Percentiles rank a stretch among this genome's conserved stretches.
These are phyloP conservation scores for Hipposideros larvatus DNA, from an alignment of 2,797 vertebrate genomes.

Conservation along the genomic window DNA sequence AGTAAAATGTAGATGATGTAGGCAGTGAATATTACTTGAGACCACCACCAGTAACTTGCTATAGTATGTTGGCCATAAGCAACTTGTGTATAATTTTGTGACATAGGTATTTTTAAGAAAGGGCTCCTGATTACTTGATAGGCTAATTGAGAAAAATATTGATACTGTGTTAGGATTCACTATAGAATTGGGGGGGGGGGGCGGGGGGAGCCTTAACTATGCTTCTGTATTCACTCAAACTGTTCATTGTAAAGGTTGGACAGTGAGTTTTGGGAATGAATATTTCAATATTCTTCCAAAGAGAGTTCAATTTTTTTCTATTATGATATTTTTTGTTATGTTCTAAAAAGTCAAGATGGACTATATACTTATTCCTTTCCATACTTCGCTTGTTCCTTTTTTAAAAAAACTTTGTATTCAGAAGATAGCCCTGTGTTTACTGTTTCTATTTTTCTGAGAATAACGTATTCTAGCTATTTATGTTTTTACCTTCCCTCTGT, in stretches of 20 bases:
- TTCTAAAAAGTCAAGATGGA: slow-evolving; percentile 17
- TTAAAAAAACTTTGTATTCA: neutral
- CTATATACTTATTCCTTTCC: neutral
- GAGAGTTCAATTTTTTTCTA: slow-evolving; percentile 32
- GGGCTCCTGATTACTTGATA: slow-evolving; percentile 28
- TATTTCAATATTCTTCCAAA: slow-evolving; percentile 66
- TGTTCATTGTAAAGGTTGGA: slow-evolving; percentile 48
- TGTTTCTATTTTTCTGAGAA: slow-evolving; percentile 41
- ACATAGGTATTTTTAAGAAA: slow-evolving; percentile 39
- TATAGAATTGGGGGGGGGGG: neutral
- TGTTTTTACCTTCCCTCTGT: slow-evolving; percentile 70
- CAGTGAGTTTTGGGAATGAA: slow-evolving; percentile 18
- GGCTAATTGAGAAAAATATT: slow-evolving; percentile 22
- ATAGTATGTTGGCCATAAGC: neutral
- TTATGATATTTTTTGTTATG: slow-evolving; percentile 30
- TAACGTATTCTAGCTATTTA: slow-evolving; percentile 66
- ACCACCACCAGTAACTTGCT: slow-evolving; percentile 45
- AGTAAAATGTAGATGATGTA: slow-evolving; percentile 58
- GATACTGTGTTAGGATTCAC: neutral
- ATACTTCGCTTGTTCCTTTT: neutral
- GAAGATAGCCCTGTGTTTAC: neutral
- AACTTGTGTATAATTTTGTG: slow-evolving; percentile 65
- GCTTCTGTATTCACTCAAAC: neutral
- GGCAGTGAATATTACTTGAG: slow-evolving; percentile 9
- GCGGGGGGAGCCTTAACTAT: neutral